Evolutionary conservation across 2,797 vertebrate genomes (phyloP), one percentile per base, ranked within the genome.

Genomic region (Hafferia zeledoni): DNA sequence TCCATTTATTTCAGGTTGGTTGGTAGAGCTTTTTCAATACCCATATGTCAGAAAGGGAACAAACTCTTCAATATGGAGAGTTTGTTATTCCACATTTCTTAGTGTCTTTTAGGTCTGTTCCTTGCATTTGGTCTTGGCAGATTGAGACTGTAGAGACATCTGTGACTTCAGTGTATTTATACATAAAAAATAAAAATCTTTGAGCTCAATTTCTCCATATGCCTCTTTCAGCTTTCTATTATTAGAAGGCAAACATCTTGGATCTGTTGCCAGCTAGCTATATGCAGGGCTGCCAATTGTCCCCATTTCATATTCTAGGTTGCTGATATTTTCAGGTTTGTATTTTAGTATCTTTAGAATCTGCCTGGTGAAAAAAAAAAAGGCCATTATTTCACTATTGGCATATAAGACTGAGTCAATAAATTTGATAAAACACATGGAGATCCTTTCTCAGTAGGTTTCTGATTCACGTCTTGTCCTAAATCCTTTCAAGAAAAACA

Each of bases 161-260:
- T 97, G 94, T 85, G 93, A 82, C 85, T 95, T 65, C 71, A 67
- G 60, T 64, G 86, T 91, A 94, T 92, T 96, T 94, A 83, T 91
- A 90, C 67, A 80, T 71, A 55, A 80, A 75, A 87, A 95, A 91
- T 91, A 95, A 56, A 94, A 94, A 59, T 59, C 79, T 82, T 72
- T 72, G 91, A 87, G 78, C 93, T 93, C 84, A 22, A 39, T 94
- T 93, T 95, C 71, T 93, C 91, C 93, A 87, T 94, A 94, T 95
- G 94, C 50, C 75, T 95, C 83, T 92, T 84, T 85, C 60, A 92
- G 79, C 46, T 92, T 94, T 91, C 95, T 97, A 95, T 97, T 95
- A 93, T 95, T 97, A 96, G 96, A 91, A 94, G 60, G 87, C 84
- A 95, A 94, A 92, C 93, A 72, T 96, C 89, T 93, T 93, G 85